These are phyloP conservation scores for Montipora sp. DNA, from an alignment of 64 coral and sea anemone genomes.

Conservation along the genomic window DNA sequence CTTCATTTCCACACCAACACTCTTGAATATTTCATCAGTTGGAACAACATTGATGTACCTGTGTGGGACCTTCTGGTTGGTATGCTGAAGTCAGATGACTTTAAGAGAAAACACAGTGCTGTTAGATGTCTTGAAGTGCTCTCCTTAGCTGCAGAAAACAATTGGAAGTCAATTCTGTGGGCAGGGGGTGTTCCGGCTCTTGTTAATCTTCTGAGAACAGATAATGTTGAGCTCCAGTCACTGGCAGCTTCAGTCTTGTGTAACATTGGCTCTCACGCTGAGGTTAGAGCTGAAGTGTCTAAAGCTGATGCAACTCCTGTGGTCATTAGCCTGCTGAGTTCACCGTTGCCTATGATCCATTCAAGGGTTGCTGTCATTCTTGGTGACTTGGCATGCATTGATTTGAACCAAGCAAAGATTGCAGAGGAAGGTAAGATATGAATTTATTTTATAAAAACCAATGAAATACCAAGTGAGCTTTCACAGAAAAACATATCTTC, in stretches of 20 bases:
- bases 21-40: constrained; percentile 92
- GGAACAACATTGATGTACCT: constrained; percentile 74
- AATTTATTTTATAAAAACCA: neutral
- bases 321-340: constrained; percentile 69
- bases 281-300: constrained; percentile 79
- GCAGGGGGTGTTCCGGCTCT: constrained; percentile 83
- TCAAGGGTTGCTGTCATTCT: constrained; percentile 88
- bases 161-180: constrained; percentile 90
- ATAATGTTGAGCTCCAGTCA: constrained; percentile 80
- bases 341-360: constrained; percentile 86
- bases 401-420: constrained; percentile 77
- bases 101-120: constrained; percentile 75
- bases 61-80: constrained; percentile 92
- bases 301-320: constrained; percentile 78
- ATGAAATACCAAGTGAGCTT: too few relatives aligned
- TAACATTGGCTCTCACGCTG: constrained; percentile 79
- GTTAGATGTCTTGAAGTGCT: constrained; percentile 89
- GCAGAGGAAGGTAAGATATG: constrained; percentile 65
- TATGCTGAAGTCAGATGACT: constrained; percentile 84
- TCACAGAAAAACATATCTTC: too few relatives aligned
- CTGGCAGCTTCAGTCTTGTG: constrained; percentile 90
- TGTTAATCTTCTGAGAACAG: constrained; percentile 69
- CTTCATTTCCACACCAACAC: constrained; percentile 91
- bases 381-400: constrained; percentile 86
- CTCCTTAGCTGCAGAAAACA: constrained; percentile 77